Evolutionary conservation across 2,113 vertebrate species (phyloP), one percentile per base, ranked within the genome.

Genomic region (Mystacornis crossleyi): DNA sequence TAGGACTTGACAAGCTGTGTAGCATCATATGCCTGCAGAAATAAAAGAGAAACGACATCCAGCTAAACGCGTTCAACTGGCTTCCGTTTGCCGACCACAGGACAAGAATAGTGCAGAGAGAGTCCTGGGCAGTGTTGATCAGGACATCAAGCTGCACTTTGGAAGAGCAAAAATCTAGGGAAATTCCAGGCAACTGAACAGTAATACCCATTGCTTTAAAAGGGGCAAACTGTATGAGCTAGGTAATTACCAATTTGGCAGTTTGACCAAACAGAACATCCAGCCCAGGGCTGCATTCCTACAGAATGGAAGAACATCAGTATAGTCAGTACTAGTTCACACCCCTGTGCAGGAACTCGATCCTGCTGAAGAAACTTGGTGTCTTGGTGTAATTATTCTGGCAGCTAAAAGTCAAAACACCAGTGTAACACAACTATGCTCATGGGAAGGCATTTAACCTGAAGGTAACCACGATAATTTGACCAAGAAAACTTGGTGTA

Each of bases 11-110:
- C 99, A 85, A 99, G 94, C n/a, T 97, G 95, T 0, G 99, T 99
- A 16, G 99, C 99, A 64, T 99, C 99, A 0, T 99, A 99, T 0
- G 97, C 97, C 99, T 99, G 89, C 25, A 92, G 61, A n/a, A 93
- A 79, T 36, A 43, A n/a, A 23, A 77, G 29, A 65, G 64, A 51
- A 82, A 50, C 7, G 1, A 61, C 33, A 42, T 2, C 34, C n/a
- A 31, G 17, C 34, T 51, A 40, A 4, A 0, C 12, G 1, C 0
- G 0, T 29, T 53, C 65, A 42, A 38, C 18, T 24, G 38, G 21
- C 8, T 65, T 20, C 38, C 5, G 28, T 29, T 40, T 34, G 25
- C 14, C 2, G 2, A 34, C 36, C 1, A 2, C 34, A 62, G 55
- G 50, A 18, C 19, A 47, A 77, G n/a, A 62, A 53, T 1, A 19